A percentile compares a stretch with the other conserved stretches of the same genome.
These are phyloP conservation scores for Crenuchus spilurus DNA, from an alignment of 2,797 vertebrate species.

Conservation along the genomic window DNA sequence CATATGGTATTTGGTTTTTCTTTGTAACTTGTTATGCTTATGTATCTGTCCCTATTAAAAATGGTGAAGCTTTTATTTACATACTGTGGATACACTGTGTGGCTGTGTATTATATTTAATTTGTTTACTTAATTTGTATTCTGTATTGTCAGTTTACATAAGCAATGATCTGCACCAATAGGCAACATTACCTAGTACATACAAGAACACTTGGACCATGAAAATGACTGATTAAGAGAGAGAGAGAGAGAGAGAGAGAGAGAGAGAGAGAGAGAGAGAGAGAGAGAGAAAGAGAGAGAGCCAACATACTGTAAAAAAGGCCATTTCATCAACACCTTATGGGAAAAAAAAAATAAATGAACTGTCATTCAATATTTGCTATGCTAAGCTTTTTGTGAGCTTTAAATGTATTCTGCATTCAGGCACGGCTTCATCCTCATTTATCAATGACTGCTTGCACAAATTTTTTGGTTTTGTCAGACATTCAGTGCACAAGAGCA, in stretches of 20 bases:
- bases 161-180: no score
- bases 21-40: no score
- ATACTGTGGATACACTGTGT: no score
- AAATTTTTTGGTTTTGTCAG: no score
- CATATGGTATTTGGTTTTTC: no score
- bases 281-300: neutral
- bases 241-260: constrained; percentile 3
- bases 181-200: no score
- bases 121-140: no score
- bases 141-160: no score
- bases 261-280: neutral
- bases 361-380: neutral
- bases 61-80: no score
- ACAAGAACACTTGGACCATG: no score
- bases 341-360: neutral
- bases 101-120: no score
- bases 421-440: neutral
- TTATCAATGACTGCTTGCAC: neutral
- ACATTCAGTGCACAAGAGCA: neutral
- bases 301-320: neutral
- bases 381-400: neutral
- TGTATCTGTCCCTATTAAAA: no score
- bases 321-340: neutral
- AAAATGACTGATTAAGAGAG: neutral
- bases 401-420: neutral